Conservation (phyloP, 2,113 vertebrate species). For the Octodon degus region DNA sequence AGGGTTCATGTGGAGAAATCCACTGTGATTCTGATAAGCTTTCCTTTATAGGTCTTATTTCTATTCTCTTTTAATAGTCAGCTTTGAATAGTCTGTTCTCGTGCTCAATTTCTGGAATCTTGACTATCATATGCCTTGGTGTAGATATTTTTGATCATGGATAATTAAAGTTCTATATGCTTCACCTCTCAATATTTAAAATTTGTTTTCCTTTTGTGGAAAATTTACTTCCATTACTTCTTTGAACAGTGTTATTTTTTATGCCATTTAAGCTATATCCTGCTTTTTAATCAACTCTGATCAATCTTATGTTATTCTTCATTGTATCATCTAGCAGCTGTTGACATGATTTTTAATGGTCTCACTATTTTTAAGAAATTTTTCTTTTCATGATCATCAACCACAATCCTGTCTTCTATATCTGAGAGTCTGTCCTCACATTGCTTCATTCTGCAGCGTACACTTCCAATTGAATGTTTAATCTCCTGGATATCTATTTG, state of each 20-base stretch:
- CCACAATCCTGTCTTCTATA: background rate
- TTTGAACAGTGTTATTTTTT: background rate
- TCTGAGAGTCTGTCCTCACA: background rate
- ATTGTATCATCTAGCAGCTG: background rate
- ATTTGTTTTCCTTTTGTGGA: background rate
- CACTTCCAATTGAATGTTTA: background rate
- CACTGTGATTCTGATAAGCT: background rate
- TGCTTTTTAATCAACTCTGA: background rate
- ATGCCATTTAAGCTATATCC: background rate
- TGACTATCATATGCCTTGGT: background rate
- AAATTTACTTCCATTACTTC: background rate
- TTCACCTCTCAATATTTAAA: background rate
- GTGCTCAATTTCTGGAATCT: background rate
- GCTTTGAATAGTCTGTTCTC: background rate
- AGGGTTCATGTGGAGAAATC: background rate
- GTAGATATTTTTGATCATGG: background rate
- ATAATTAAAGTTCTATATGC: background rate
- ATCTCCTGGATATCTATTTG: background rate
- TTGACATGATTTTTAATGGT: background rate
- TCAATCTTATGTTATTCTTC: background rate
- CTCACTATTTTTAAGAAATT: background rate
- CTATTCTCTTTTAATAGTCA: too few relatives aligned
- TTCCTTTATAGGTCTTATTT: background rate
- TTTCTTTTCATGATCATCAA: background rate
- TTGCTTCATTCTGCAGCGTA: background rate